phyloP scores from a whole-genome alignment of 2,113 vertebrate species.

The Oreochromis tanganicae region DNA sequence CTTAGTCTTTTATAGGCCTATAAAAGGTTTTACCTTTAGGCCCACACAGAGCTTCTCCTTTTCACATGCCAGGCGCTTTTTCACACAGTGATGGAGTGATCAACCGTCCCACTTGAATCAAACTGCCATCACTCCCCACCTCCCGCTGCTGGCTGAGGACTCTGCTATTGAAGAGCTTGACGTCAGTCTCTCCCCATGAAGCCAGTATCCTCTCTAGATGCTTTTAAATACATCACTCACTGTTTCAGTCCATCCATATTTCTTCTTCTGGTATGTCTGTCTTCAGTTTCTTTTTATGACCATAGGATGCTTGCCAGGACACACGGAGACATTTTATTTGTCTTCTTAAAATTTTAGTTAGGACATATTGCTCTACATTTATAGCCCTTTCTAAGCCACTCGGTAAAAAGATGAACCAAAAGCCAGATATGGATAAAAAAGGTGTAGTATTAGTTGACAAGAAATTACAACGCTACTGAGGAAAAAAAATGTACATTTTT shows the following conservation, averaged over 20 bases:
- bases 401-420: neutral
- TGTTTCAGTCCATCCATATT: constrained; percentile 4
- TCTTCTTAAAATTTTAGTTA: constrained; percentile 1
- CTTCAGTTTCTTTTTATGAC: constrained; percentile 13
- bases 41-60: neutral
- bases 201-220: neutral
- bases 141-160: neutral
- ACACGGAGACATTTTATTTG: neutral
- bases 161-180: neutral
- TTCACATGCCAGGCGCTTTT: neutral
- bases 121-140: neutral
- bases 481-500: neutral
- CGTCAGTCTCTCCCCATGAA: neutral
- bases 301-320: neutral
- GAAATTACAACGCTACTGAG: neutral
- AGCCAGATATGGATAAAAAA: neutral
- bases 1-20: neutral
- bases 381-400: neutral
- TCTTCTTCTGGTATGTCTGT: neutral
- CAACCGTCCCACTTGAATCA: neutral
- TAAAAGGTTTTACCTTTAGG: neutral
- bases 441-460: neutral
- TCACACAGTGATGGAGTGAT: neutral
- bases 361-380: neutral
- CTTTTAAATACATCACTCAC: neutral